Evolutionary conservation across 2,113 vertebrate genomes (phyloP), one percentile per base, ranked within the genome.

Genomic region (Coptodon bakossiorum): DNA sequence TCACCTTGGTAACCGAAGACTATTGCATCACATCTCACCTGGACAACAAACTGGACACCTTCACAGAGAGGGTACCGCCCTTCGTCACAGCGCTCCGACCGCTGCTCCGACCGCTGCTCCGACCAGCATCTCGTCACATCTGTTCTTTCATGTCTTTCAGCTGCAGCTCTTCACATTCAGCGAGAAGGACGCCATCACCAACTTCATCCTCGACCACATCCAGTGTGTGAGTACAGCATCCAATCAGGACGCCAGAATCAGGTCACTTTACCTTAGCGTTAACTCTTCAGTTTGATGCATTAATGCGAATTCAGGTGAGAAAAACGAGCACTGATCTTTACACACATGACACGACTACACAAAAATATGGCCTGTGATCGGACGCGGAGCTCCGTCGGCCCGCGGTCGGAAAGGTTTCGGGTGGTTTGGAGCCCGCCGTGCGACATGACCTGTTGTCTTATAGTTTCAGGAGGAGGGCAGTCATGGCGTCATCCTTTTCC

Each of bases 401-500:
- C 3, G 9, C 9, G 5, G 57, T 61, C 0, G 1, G 29, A 11
- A 6, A 63, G 59, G 27, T 31, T 31, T 31, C 5, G 13, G 24
- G 16, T 19, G 16, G 16, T 63, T 59, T 6, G 59, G 16, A 36
- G 59, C 3, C 16, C 59, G 29, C 59, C 17, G 17, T 63, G 59
- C 6, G 2, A 16, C 7, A 4, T 43, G 22, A 45, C 8, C 56
- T 91, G 59, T 24, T 53, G 12, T 48, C 10, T 79, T 87, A 31
- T 85, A 98, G 98, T 98, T 98, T 89, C 95, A 73, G 91, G 95
- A 90, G 0, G 96, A 98, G 91, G 96, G 96, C 27, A 95, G 97
- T 78, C 97, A 96, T 1, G 98, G 98, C 14, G 93, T 98, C 85
- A 97, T 98, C 90, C 95, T 99, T 1, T 98, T 98, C 92, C 95